phyloP scores from a whole-genome alignment of 1,140 invertebrate species.

The Rhyacophila brunnea region DNA sequence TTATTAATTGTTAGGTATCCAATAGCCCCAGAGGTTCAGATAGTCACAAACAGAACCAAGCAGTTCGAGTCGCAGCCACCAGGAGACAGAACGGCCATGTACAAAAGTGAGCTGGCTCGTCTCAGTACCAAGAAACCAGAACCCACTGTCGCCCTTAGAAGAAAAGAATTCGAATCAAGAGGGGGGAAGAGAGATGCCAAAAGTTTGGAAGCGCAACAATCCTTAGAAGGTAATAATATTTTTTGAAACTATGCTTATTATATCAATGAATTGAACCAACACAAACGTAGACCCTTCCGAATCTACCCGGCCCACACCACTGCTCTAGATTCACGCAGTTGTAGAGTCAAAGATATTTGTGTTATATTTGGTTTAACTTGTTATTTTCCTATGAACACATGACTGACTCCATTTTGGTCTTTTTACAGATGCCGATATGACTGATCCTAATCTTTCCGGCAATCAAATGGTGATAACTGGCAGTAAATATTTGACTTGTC shows the following conservation, averaged over 20 bases:
- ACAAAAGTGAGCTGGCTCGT: slow-evolving; percentile 71
- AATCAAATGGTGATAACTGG: slow-evolving; percentile 74
- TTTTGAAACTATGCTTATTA: neutral
- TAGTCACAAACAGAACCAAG: slow-evolving; percentile 68
- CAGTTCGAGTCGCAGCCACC: slow-evolving; percentile 67
- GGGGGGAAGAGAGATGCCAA: slow-evolving; percentile 43
- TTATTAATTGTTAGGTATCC: slow-evolving; percentile 61
- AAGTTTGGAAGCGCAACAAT: slow-evolving; percentile 48
- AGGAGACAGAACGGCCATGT: slow-evolving; percentile 64
- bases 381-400: no score
- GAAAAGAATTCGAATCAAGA: slow-evolving; percentile 71
- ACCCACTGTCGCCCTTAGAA: slow-evolving; percentile 70
- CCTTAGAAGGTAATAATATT: slow-evolving; percentile 46
- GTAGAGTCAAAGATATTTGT: no score
- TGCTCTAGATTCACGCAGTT: no score
- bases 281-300: no score
- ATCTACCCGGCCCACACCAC: no score
- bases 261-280: no score
- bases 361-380: no score
- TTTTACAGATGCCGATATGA: slow-evolving; percentile 32
- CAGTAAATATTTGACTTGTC: slow-evolving; percentile 73
- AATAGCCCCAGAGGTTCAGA: slow-evolving; percentile 57
- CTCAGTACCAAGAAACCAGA: slow-evolving; percentile 67
- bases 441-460: slow-evolving; percentile 60
- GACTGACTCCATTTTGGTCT: no score